These are phyloP conservation scores for Pseudolycoriella hygida DNA, from an alignment of 2,888 invertebrate species.

Conservation along the genomic window DNA sequence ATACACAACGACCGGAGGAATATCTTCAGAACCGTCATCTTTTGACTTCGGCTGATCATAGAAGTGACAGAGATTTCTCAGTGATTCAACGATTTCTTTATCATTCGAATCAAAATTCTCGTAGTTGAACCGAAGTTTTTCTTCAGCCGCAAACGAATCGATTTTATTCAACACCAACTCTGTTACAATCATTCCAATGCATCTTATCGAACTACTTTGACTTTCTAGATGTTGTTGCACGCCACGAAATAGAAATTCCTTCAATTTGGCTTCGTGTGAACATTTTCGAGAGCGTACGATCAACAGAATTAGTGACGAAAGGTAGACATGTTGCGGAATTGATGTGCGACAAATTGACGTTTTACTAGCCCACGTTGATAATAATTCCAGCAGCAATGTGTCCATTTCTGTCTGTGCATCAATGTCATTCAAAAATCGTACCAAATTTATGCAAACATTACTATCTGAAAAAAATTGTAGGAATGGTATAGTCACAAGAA, in stretches of 20 bases:
- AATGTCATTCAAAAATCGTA: slow-evolving; percentile 34
- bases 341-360: slow-evolving; percentile 41
- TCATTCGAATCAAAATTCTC: slow-evolving; percentile 24
- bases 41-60: neutral
- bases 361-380: slow-evolving; percentile 50
- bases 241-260: slow-evolving; percentile 23
- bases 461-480: slow-evolving; percentile 30
- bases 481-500: slow-evolving; percentile 42
- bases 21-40: neutral
- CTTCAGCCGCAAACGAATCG: slow-evolving; percentile 28
- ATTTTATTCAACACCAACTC: slow-evolving; percentile 41
- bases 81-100: slow-evolving; percentile 5
- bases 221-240: slow-evolving; percentile 52
- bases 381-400: slow-evolving; percentile 34
- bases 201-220: slow-evolving; percentile 37
- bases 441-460: slow-evolving; percentile 37
- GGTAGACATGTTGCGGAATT: slow-evolving; percentile 48
- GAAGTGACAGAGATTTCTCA: neutral
- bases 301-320: slow-evolving; percentile 40
- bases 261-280: slow-evolving; percentile 15
- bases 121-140: slow-evolving; percentile 49
- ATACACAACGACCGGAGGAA: neutral
- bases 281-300: neutral
- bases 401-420: slow-evolving; percentile 16
- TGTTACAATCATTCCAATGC: slow-evolving; percentile 56